These are phyloP conservation scores for Ochlodes sylvanus DNA, from an alignment of 2,888 invertebrate species.

Conservation along the genomic window DNA sequence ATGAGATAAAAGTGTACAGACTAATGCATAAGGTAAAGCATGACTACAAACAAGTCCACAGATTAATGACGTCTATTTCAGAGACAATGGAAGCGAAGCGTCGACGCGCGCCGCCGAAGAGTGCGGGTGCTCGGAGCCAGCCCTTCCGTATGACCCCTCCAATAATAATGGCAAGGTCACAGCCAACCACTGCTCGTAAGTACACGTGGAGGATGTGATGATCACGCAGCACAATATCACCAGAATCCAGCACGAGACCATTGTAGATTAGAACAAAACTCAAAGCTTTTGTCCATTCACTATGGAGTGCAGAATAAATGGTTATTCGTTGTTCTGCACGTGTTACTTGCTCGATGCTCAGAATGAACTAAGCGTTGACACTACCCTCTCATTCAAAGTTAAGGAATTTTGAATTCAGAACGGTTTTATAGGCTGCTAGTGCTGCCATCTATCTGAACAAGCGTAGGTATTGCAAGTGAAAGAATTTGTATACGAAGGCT, in stretches of 20 bases:
- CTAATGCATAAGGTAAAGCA: constrained; percentile 4
- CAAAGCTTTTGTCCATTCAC: no score
- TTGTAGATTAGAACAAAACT: not conserved
- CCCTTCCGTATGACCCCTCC: constrained; percentile 44
- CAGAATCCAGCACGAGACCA: not conserved
- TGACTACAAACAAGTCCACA: constrained; percentile 47
- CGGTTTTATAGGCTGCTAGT: no score
- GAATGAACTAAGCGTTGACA: no score
- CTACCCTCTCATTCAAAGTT: no score
- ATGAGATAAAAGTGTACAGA: not conserved
- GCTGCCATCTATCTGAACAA: no score
- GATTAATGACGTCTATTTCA: constrained; percentile 60
- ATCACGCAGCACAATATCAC: not conserved
- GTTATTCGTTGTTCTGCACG: no score
- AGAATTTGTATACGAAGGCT: no score
- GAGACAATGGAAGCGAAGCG: constrained; percentile 82
- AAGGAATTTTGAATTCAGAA: no score
- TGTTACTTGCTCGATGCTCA: no score
- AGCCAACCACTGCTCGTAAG: constrained; percentile 81
- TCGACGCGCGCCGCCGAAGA: constrained; percentile 79
- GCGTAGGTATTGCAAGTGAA: no score
- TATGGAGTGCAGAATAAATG: no score
- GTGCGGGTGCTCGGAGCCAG: constrained; percentile 62
- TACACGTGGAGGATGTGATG: constrained; percentile 47
- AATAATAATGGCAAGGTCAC: constrained; percentile 70